These are phyloP conservation scores for Amazona vittata DNA, from an alignment of 2,113 vertebrate species.

Conservation along the genomic window DNA sequence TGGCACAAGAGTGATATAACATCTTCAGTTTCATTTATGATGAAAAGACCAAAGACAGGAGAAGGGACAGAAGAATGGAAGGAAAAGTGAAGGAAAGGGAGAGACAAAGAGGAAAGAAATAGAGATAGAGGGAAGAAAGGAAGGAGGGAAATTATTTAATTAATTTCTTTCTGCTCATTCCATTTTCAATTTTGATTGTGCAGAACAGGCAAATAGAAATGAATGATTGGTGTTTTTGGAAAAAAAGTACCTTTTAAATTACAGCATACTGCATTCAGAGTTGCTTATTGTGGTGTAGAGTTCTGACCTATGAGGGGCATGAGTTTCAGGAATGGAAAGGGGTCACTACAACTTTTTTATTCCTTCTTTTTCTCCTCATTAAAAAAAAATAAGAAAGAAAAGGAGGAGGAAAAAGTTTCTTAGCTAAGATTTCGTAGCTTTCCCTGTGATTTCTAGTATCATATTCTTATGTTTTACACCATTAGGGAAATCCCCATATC, in stretches of 20 bases:
- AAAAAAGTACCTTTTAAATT: constrained; percentile 6
- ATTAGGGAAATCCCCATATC: not conserved
- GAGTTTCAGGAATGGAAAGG: not conserved
- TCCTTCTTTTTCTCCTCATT: constrained; percentile 1
- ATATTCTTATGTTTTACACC: not conserved
- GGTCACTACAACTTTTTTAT: not conserved
- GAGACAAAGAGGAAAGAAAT: not conserved
- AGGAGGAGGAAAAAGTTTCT: not conserved
- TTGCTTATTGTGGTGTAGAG: not conserved
- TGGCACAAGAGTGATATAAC: not conserved
- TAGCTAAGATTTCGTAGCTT: constrained; percentile 30
- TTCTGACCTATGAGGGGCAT: not conserved
- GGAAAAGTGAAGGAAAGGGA: not conserved
- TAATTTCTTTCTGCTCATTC: not conserved
- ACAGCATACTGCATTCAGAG: constrained; percentile 5
- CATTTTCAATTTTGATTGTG: not conserved
- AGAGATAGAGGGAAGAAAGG: not conserved
- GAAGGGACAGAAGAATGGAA: not conserved
- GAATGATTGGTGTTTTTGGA: not conserved
- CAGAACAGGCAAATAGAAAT: not conserved
- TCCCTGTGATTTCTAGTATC: constrained; percentile 33
- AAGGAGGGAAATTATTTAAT: not conserved
- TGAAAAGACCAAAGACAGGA: not conserved
- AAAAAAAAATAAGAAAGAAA: not conserved
- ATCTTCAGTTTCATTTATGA: not conserved